Conservation (phyloP, 2,113 vertebrate genomes). For the Strix uralensis region DNA sequence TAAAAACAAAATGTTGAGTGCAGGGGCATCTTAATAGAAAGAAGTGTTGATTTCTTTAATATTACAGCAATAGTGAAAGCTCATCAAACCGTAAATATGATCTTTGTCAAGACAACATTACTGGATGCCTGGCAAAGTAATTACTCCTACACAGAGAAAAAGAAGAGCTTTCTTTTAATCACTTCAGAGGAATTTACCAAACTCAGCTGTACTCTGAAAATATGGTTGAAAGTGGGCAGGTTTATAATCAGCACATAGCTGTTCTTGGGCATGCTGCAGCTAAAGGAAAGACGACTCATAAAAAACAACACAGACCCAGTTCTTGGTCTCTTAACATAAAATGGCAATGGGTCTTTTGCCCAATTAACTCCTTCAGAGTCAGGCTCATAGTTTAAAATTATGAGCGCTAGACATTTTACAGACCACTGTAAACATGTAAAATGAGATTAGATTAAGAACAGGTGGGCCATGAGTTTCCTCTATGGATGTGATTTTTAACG, state of each 20-base stretch:
- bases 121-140: constrained; percentile 49
- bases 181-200: constrained; percentile 9
- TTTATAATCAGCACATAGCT: background rate
- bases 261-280: background rate
- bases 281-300: background rate
- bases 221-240: background rate
- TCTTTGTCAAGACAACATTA: constrained; percentile 30
- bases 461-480: background rate
- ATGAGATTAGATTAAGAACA: background rate
- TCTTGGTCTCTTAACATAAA: background rate
- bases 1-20: background rate
- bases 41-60: constrained; percentile 4
- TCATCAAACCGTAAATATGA: constrained; percentile 2
- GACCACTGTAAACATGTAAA: background rate
- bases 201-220: background rate
- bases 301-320: background rate
- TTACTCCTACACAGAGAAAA: constrained; percentile 37
- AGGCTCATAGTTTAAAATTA: background rate
- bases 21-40: background rate
- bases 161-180: constrained; percentile 31
- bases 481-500: background rate
- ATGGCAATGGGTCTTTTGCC: background rate
- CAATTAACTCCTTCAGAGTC: background rate
- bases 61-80: background rate
- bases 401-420: background rate